Base-by-base conservation (phyloP, 2,888 invertebrate genomes). In the Agriotes lineatus region DNA sequence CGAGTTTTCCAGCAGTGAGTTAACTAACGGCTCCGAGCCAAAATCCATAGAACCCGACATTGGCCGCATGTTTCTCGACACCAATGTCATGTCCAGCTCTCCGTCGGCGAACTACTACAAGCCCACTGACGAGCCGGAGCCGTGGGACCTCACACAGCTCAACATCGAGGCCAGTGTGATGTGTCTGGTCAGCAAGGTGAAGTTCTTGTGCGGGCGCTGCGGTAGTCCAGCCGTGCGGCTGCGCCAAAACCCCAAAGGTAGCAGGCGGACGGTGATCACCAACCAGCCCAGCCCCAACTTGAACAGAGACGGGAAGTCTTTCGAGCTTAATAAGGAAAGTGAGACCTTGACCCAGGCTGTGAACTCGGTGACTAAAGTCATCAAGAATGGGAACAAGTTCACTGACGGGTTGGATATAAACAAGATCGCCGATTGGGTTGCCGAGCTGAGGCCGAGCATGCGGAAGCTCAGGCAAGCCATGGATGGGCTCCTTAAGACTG, bases 111-210 rank as follows among this genome's bases (percentile, higher is more conserved):
- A 93, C 83, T 93, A 92, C 80, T 93, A 93, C 80, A 90, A 92
- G 70, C 92, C 92, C 0, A 91, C 91, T 0, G 93, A 93, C 78
- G 93, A 93, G 78, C 93, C 93, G 0, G 94, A 95, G 79, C 95
- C 95, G 0, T 91, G 93, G 89, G 95, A 95, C 82, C 86, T 96
- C 68, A 95, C 94, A 0, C 91, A 94, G 77, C 83, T 95, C 37
- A 96, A 96, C 80, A 93, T 94, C 59, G 94, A 95, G 84, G 95
- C 95, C 0, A 93, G 94, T 78, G 91, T 95, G 4, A 93, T 95
- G 89, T 95, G 94, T 82, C 86, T 95, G 71, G 92, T 93, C 19
- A 93, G 93, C 75, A 94, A 94, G 85, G 91, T 93, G 0, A 94
- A 94, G 79, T 93, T 92, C 81, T 85, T 95, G 2, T 93, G 92